These are phyloP conservation scores for Drosophila nigromelanica DNA, from an alignment of 1,140 invertebrate species.

Conservation along the genomic window DNA sequence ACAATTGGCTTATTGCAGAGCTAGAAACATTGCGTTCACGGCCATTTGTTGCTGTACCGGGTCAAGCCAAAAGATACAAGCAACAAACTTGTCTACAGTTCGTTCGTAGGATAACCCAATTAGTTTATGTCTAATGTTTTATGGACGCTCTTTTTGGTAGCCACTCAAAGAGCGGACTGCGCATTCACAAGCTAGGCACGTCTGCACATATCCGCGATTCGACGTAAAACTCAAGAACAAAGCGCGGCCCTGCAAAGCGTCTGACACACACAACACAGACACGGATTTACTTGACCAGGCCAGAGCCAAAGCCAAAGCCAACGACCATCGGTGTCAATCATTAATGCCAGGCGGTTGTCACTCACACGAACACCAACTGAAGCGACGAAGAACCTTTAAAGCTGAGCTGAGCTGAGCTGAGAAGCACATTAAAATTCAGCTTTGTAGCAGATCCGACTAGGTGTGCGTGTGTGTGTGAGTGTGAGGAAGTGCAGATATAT, in stretches of 20 bases:
- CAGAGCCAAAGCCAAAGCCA: conserved; percentile 16
- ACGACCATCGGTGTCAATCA: conserved; percentile 45
- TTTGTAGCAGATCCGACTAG: no score
- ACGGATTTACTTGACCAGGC: conserved; percentile 41
- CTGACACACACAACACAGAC: background rate
- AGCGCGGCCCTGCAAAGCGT: conserved; percentile 21
- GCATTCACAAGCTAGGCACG: conserved; percentile 60
- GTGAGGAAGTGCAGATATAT: conserved; percentile 14
- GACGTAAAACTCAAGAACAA: conserved; percentile 69
- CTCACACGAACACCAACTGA: conserved; percentile 22
- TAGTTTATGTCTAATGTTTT: conserved; percentile 1
- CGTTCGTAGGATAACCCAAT: background rate
- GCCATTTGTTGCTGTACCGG: background rate
- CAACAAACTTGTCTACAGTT: conserved; percentile 13
- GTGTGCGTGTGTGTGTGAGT: background rate
- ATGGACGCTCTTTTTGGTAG: conserved; percentile 8
- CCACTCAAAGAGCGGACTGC: conserved; percentile 14
- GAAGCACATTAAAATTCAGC: background rate
- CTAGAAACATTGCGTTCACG: no score
- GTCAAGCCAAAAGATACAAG: conserved; percentile 26
- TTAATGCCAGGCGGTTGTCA: conserved; percentile 26
- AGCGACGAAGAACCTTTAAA: conserved; percentile 23
- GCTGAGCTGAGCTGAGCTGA: no score
- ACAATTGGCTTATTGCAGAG: background rate
- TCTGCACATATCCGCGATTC: conserved; percentile 65